Base-by-base conservation (phyloP, 2,888 invertebrate species). In the Pilophorus perplexus region DNA sequence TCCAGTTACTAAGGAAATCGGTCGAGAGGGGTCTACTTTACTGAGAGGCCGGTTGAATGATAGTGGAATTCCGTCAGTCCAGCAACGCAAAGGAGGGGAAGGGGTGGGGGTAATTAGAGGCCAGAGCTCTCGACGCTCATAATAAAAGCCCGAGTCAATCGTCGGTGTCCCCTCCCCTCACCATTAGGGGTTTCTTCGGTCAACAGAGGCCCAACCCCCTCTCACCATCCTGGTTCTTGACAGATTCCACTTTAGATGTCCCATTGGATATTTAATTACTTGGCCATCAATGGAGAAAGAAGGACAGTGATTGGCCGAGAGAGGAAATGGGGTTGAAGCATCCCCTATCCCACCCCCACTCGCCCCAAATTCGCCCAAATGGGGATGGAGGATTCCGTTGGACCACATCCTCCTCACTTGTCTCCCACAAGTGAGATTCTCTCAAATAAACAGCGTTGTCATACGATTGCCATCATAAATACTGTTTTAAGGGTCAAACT, bases 101-200 rank as follows among this genome's bases (percentile, higher is more conserved):
- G 28, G 28, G n/a, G 25, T 16, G 28, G 25, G 25, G 52, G 52
- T 52, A 52, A 52, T 52, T 52, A 52, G 52, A 52, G 27, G 52
- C 52, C 52, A 52, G 52, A 25, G n/a, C 52, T 28, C 52, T 52
- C 28, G 52, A 52, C 52, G 52, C 52, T 52, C 52, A 25, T 25
- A 52, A 52, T 52, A 52, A 52, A 52, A 52, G 52, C 33, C n/a
- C 52, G n/a, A 52, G 52, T 52, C 52, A 52, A 52, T 52, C 28
- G 52, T 12, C 33, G 33, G 33, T 8, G 6, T 33, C 33, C 33
- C 6, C 12, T 33, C 33, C 33, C 33, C 12, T 12, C 6, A 33
- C 33, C 33, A 6, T 12, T 6, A 33, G 33, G 12, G 33, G 12
- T 33, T n/a, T n/a, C n/a, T n/a, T n/a, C n/a, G n/a, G n/a, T n/a